A percentile compares a stretch with the other conserved stretches of the same genome.
These are phyloP conservation scores for Fragum whitleyi DNA, from an alignment of 2,888 invertebrate species.

Conservation along the genomic window DNA sequence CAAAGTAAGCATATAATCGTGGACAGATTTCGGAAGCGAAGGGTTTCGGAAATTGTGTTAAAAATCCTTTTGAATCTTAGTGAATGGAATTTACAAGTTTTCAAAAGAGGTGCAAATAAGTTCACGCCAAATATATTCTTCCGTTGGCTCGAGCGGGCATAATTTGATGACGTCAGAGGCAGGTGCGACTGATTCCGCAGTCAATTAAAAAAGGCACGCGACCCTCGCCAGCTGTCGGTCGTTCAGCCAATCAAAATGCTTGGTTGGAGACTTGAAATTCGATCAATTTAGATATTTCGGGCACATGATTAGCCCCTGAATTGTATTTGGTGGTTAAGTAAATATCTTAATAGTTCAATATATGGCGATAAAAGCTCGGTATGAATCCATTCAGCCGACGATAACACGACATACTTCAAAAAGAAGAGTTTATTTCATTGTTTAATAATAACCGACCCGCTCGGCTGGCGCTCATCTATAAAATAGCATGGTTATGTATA, in stretches of 20 bases:
- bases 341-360: slow-evolving; percentile 37
- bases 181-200: slow-evolving; percentile 69
- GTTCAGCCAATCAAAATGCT: slow-evolving; percentile 71
- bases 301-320: slow-evolving; percentile 25
- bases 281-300: slow-evolving; percentile 49
- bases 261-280: slow-evolving; percentile 33
- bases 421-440: slow-evolving; percentile 12
- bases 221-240: slow-evolving; percentile 73
- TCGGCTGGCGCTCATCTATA: slow-evolving; percentile 2
- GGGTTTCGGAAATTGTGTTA: neutral
- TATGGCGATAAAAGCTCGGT: slow-evolving; percentile 10
- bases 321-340: slow-evolving; percentile 51
- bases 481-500: slow-evolving; percentile 11
- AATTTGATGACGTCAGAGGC: slow-evolving; percentile 78
- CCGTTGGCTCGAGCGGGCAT: slow-evolving; percentile 46
- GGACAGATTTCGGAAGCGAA: neutral
- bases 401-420: neutral
- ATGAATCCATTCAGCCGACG: slow-evolving; percentile 1
- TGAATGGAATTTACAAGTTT: slow-evolving; percentile 14
- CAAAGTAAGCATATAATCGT: no score
- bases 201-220: slow-evolving; percentile 75
- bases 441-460: slow-evolving; percentile 13
- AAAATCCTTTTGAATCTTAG: neutral
- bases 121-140: slow-evolving; percentile 15
- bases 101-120: slow-evolving; percentile 23